Percentiles rank a stretch among this genome's conserved stretches.
phyloP scores from a whole-genome alignment of 2,797 vertebrate genomes.

The Pseudochirops corinnae region DNA sequence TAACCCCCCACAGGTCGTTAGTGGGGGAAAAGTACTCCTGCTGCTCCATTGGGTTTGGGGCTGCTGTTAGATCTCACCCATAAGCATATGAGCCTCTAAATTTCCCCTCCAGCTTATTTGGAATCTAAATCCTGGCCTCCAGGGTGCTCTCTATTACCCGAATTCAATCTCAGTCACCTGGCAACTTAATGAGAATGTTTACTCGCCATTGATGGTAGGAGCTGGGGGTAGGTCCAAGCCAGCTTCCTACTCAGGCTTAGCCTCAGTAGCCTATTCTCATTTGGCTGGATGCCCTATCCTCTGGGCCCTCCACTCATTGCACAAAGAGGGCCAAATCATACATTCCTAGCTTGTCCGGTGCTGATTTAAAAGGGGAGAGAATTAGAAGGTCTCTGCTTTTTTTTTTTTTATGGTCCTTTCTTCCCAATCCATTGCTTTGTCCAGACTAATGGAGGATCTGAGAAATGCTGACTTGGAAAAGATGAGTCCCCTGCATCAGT shows the following conservation, averaged over 20 bases:
- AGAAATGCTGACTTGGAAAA: neutral
- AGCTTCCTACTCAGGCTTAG: neutral
- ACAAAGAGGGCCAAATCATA: neutral
- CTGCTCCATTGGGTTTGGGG: neutral
- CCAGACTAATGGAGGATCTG: neutral
- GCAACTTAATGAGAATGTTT: neutral
- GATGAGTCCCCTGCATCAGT: neutral
- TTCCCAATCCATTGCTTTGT: neutral
- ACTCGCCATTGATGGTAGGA: neutral
- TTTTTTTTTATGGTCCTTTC: neutral
- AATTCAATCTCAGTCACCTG: neutral
- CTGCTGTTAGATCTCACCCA: neutral
- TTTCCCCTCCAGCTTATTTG: neutral
- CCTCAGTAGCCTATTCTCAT: neutral
- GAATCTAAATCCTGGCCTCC: neutral
- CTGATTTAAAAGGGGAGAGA: neutral
- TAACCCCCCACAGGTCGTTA: no score
- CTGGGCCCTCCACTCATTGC: rapidly evolving
- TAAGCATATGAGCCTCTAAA: neutral
- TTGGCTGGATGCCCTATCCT: neutral
- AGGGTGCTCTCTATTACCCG: neutral
- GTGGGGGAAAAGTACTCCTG: neutral
- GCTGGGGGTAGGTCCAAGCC: neutral
- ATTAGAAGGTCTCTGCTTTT: neutral
- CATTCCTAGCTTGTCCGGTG: neutral